These are phyloP conservation scores for Xylota segnis DNA, from an alignment of 2,888 invertebrate species.

Conservation along the genomic window DNA sequence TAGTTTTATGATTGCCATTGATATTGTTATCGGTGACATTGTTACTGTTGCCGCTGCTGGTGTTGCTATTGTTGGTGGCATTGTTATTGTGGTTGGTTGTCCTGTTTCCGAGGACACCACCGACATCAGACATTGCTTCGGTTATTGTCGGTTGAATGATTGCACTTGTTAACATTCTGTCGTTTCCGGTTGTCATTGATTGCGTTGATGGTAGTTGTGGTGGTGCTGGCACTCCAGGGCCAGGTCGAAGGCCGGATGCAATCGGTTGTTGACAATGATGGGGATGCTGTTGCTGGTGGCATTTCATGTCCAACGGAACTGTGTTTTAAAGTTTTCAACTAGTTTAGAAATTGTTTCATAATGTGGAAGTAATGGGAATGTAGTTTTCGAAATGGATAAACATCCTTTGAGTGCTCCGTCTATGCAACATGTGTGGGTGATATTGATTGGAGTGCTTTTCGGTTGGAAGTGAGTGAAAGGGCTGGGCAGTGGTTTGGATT, in stretches of 20 bases:
- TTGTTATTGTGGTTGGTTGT: conserved; percentile 78
- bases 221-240: conserved; percentile 65
- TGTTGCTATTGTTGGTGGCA: conserved; percentile 79
- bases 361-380: conserved; percentile 1
- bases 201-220: conserved; percentile 79
- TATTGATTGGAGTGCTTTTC: background rate
- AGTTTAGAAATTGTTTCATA: conserved; percentile 77
- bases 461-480: background rate
- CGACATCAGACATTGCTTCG: conserved; percentile 76
- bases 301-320: conserved; percentile 84
- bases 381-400: conserved; percentile 21
- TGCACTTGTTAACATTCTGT: conserved; percentile 84
- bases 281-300: conserved; percentile 81
- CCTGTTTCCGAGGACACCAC: conserved; percentile 78
- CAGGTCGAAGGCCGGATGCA: conserved; percentile 78
- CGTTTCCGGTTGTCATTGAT: conserved; percentile 83
- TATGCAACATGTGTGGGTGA: conserved; percentile 2
- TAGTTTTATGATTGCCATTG: conserved; percentile 77
- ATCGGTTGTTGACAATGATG: conserved; percentile 78
- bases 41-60: conserved; percentile 75
- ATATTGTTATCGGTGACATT: conserved; percentile 77
- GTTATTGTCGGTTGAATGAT: conserved; percentile 79
- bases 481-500: no score
- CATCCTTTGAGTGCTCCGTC: conserved; percentile 50
- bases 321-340: conserved; percentile 78